Percentiles rank a stretch among this genome's conserved stretches.
phyloP scores from a whole-genome alignment of 2,797 vertebrate genomes.

The Dipus sagitta region DNA sequence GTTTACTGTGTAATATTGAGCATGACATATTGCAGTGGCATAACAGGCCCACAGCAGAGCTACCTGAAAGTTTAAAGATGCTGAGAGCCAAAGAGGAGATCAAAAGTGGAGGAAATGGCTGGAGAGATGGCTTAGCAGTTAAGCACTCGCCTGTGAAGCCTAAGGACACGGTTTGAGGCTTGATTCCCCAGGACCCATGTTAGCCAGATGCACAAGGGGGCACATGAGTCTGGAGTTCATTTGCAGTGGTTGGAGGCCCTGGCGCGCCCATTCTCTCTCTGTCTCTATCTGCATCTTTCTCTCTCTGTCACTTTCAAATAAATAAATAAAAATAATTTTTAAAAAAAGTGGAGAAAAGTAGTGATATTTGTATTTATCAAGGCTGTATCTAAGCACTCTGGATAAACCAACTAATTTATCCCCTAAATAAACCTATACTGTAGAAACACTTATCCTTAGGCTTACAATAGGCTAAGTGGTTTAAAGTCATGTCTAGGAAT shows the following conservation, averaged over 20 bases:
- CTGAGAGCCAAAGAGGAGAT: not conserved
- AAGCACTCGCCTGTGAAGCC: too few relatives aligned
- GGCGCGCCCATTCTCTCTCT: too few relatives aligned
- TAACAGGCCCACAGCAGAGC: accelerated
- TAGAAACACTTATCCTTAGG: not conserved
- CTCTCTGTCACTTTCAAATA: too few relatives aligned
- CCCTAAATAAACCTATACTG: not conserved
- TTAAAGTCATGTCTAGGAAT: not conserved
- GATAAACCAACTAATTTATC: not conserved
- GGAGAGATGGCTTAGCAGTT: too few relatives aligned
- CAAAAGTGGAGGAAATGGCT: not conserved
- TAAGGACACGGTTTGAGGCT: too few relatives aligned
- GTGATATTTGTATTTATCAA: not conserved
- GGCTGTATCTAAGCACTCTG: not conserved
- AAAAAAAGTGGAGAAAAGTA: not conserved
- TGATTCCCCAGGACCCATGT: too few relatives aligned
- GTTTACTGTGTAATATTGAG: not conserved
- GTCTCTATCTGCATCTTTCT: too few relatives aligned
- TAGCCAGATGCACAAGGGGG: too few relatives aligned
- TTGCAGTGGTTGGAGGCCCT: too few relatives aligned
- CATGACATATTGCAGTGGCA: not conserved
- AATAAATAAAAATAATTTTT: too few relatives aligned
- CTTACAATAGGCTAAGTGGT: not conserved
- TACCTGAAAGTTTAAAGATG: not conserved
- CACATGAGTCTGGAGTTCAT: too few relatives aligned